Conservation (phyloP, 1,140 invertebrate genomes). For the Zaprionus capensis region DNA sequence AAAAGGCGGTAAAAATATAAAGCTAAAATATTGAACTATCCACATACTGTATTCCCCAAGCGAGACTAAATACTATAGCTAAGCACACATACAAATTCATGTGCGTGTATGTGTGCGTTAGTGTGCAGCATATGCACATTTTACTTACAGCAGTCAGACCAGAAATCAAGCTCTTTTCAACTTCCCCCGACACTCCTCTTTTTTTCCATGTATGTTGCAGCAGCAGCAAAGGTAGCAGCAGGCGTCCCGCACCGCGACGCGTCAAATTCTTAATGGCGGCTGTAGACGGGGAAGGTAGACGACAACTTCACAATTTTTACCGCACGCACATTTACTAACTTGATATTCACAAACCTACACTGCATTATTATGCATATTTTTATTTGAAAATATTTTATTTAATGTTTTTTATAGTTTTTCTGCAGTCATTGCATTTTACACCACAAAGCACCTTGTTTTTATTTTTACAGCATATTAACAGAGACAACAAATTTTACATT, state of each 20-base stretch:
- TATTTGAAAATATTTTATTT: constrained; percentile 29
- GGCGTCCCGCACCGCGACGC: constrained; percentile 39
- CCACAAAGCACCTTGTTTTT: constrained; percentile 26
- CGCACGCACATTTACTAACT: constrained; percentile 30
- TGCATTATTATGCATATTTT: constrained; percentile 4
- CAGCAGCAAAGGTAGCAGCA: constrained; percentile 29
- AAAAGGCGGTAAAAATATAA: constrained; percentile 74
- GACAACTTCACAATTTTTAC: constrained; percentile 25
- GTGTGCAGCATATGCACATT: constrained; percentile 34
- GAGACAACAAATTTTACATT: constrained; percentile 27
- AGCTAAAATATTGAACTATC: constrained; percentile 37
- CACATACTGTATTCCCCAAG: neutral
- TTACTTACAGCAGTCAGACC: constrained; percentile 50
- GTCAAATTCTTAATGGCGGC: constrained; percentile 48
- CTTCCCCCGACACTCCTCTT: constrained; percentile 51
- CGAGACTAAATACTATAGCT: constrained; percentile 22
- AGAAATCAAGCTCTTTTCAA: constrained; percentile 44
- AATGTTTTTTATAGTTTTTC: constrained; percentile 34
- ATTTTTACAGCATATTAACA: constrained; percentile 23
- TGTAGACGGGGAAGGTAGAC: constrained; percentile 4
- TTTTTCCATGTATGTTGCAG: constrained; percentile 50
- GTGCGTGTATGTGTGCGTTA: neutral
- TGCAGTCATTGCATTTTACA: constrained; percentile 35
- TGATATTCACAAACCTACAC: constrained; percentile 13
- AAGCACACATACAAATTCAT: constrained; percentile 2